phyloP scores from a whole-genome alignment of 2,888 invertebrate genomes.

The Xestia c-nigrum region DNA sequence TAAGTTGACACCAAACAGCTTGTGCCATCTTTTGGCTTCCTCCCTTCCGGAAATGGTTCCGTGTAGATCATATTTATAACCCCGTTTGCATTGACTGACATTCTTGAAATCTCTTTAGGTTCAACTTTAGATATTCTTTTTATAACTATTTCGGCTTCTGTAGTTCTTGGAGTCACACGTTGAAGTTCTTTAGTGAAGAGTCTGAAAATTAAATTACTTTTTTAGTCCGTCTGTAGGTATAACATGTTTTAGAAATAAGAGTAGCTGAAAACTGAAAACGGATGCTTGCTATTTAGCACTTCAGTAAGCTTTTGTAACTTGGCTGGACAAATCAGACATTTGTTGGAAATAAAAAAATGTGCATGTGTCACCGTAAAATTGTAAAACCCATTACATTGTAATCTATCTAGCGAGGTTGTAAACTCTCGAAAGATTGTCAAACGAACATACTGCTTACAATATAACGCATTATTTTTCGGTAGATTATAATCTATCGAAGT shows the following conservation, averaged over 20 bases:
- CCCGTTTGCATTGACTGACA: slow-evolving; percentile 24
- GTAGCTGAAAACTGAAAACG: neutral
- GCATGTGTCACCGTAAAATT: no score
- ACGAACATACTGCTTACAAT: no score
- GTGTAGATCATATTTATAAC: fast-evolving
- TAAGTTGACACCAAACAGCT: slow-evolving; percentile 30
- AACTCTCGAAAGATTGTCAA: no score
- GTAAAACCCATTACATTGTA: no score
- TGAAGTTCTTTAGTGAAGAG: neutral
- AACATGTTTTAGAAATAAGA: neutral
- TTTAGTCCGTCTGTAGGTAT: neutral
- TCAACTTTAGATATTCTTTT: fast-evolving
- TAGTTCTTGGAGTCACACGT: neutral
- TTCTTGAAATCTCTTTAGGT: neutral
- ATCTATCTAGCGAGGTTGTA: no score
- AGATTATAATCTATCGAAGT: no score
- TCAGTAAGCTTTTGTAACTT: no score
- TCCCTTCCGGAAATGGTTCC: neutral
- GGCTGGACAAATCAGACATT: no score
- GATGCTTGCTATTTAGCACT: no score
- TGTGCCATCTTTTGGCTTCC: neutral
- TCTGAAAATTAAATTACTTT: slow-evolving; percentile 30
- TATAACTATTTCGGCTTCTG: slow-evolving; percentile 8
- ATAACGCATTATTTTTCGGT: no score
- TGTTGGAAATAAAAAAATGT: no score